Conservation (phyloP, 2,888 invertebrate genomes). For the Carabus problematicus region DNA sequence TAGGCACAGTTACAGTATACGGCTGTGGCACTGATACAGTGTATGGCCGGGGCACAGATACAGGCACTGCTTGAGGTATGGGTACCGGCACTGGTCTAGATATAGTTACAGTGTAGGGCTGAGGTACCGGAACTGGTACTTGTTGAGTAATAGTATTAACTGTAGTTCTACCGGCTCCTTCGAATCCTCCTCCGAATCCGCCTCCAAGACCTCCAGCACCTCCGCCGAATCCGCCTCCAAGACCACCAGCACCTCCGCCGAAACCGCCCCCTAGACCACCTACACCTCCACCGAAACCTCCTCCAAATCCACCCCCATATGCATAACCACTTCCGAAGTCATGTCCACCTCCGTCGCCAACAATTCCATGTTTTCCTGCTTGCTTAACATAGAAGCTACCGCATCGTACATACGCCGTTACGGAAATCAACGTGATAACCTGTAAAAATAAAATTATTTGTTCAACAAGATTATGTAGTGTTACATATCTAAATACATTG, state of each 20-base stretch:
- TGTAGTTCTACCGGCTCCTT: constrained; percentile 52
- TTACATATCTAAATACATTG: not conserved
- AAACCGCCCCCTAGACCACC: constrained; percentile 45
- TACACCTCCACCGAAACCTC: constrained; percentile 26
- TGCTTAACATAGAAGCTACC: constrained; percentile 30
- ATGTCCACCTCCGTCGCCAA: constrained; percentile 37
- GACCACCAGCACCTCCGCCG: constrained; percentile 23
- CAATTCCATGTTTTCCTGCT: constrained; percentile 21
- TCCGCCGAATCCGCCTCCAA: constrained; percentile 46
- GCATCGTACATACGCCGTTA: constrained; percentile 42
- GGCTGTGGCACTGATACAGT: constrained; percentile 56
- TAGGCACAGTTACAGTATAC: constrained; percentile 58
- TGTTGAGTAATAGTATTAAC: constrained; percentile 55
- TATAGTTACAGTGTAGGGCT: constrained; percentile 62
- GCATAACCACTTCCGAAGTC: constrained; percentile 43
- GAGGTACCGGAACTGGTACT: constrained; percentile 64
- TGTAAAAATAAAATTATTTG: constrained; percentile 45
- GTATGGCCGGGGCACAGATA: constrained; percentile 55
- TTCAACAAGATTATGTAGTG: not conserved
- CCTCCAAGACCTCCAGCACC: constrained; percentile 48
- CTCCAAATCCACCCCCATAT: constrained; percentile 28
- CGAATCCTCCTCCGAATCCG: constrained; percentile 30
- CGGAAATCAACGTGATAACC: constrained; percentile 50
- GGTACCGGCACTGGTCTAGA: constrained; percentile 61
- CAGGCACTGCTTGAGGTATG: constrained; percentile 56